Conservation (phyloP, 2,888 invertebrate genomes). For the Cataglyphis rosenhaueri region DNA sequence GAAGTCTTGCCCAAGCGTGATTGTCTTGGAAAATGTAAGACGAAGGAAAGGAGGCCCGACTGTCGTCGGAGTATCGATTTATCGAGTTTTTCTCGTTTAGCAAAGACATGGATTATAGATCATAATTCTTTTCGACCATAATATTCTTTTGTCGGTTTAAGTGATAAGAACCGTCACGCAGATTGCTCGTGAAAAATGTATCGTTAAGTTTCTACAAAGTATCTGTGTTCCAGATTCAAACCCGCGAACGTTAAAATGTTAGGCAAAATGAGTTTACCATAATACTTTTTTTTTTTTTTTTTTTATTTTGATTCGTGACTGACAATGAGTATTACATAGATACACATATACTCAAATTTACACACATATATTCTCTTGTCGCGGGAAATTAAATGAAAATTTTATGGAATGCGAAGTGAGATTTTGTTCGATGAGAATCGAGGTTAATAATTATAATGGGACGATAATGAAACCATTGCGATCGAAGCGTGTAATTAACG, state of each 20-base stretch:
- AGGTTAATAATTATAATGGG: constrained; percentile 24
- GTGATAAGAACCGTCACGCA: background rate
- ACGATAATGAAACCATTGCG: constrained; percentile 18
- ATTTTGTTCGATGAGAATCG: constrained; percentile 21
- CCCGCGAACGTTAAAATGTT: background rate
- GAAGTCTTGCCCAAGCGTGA: background rate
- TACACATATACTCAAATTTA: background rate
- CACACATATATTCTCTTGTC: background rate
- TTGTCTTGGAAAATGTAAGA: background rate
- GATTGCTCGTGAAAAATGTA: background rate
- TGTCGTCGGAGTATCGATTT: background rate
- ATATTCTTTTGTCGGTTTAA: background rate
- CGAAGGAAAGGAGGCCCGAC: background rate
- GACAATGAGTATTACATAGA: background rate
- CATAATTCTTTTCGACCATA: background rate
- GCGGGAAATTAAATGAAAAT: constrained; percentile 18
- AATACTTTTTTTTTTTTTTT: background rate
- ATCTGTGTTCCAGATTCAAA: background rate
- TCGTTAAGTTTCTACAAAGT: background rate
- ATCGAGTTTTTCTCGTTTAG: background rate
- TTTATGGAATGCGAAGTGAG: background rate
- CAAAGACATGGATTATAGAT: background rate
- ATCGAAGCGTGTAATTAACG: constrained; percentile 15
- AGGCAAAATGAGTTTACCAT: background rate
- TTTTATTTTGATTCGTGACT: background rate